Percentiles rank a stretch among this genome's conserved stretches.
Evolutionary conservation across 1,140 invertebrate species (phyloP).

Genomic region (Bombyx mandarina): DNA sequence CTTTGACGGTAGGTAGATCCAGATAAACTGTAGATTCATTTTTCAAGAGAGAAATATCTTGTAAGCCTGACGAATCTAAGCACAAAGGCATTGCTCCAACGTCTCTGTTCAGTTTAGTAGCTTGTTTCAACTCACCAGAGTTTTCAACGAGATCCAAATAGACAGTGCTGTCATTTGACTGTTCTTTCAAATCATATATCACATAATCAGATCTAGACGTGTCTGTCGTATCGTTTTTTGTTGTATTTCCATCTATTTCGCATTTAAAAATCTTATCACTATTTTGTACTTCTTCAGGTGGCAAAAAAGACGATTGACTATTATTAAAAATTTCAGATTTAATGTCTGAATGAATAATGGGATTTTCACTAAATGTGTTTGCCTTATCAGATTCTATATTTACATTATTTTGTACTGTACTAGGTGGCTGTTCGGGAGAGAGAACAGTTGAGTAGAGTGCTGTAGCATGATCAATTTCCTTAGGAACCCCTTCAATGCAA

Average conservation of each 20-base stretch:
- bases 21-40: slow-evolving; percentile 56
- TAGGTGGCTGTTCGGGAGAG: slow-evolving; percentile 17
- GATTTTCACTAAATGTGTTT: too few species aligned
- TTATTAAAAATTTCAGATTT: too few species aligned
- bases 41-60: slow-evolving; percentile 24
- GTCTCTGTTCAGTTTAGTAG: slow-evolving; percentile 28
- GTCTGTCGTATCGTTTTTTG: slow-evolving; percentile 9
- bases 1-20: slow-evolving; percentile 40
- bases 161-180: slow-evolving; percentile 28
- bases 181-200: slow-evolving; percentile 8
- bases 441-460: neutral
- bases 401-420: slow-evolving; percentile 40
- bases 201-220: slow-evolving; percentile 17
- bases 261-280: slow-evolving; percentile 10
- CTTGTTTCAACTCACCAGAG: slow-evolving; percentile 22
- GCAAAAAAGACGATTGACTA: slow-evolving; percentile 7
- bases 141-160: slow-evolving; percentile 54
- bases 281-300: slow-evolving; percentile 31
- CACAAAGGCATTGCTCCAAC: slow-evolving; percentile 20
- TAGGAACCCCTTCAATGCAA: neutral
- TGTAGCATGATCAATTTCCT: too few species aligned
- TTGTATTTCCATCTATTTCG: neutral
- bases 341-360: too few species aligned
- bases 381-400: slow-evolving; percentile 11
- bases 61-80: slow-evolving; percentile 21